Conservation (phyloP, 2,797 vertebrate species). For the Phylloscopus collybita region DNA sequence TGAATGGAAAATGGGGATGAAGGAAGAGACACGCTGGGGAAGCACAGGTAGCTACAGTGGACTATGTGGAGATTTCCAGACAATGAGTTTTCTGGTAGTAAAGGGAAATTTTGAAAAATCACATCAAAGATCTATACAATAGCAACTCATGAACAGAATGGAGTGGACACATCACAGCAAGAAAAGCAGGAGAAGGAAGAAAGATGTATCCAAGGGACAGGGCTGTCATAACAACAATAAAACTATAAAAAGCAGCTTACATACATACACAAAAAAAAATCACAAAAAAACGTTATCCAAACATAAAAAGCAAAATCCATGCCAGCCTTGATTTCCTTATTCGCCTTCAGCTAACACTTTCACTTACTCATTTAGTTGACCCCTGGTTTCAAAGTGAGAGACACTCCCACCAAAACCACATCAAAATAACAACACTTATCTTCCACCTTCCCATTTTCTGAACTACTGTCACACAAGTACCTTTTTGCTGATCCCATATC, state of each 20-base stretch:
- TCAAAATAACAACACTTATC: background rate
- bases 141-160: background rate
- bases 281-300: background rate
- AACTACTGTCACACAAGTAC: background rate
- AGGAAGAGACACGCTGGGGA: background rate
- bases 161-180: background rate
- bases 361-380: background rate
- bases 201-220: background rate
- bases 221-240: background rate
- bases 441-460: background rate
- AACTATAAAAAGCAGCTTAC: background rate
- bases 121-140: background rate
- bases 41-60: background rate
- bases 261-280: background rate
- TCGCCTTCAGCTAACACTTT: background rate
- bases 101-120: background rate
- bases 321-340: background rate
- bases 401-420: background rate
- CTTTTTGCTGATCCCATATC: background rate
- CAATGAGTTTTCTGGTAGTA: background rate
- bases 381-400: background rate
- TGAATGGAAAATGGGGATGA: background rate
- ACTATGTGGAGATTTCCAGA: background rate
- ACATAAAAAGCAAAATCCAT: background rate
- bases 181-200: background rate